phyloP scores from a whole-genome alignment of 2,113 vertebrate species.

The Aplodontia rufa region DNA sequence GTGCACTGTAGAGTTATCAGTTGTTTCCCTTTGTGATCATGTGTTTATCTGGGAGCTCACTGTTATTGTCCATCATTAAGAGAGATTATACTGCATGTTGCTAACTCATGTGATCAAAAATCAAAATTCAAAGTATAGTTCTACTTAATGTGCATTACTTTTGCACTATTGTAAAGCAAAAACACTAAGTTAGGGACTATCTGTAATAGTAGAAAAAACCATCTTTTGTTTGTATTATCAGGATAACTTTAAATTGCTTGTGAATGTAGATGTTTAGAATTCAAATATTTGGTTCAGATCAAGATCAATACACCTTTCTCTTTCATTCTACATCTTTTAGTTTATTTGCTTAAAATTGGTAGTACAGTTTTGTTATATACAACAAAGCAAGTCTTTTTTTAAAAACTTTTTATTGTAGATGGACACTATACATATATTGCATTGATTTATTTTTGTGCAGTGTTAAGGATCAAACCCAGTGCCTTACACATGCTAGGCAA shows the following conservation, averaged over 20 bases:
- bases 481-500: too few species aligned
- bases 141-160: background rate
- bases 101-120: background rate
- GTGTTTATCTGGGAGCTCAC: background rate
- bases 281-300: constrained; percentile 31
- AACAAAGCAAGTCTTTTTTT: background rate
- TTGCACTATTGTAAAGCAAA: background rate
- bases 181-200: background rate
- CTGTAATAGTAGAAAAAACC: background rate
- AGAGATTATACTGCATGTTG: background rate
- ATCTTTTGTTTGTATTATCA: constrained; percentile 43
- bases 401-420: too few species aligned
- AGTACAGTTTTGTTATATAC: background rate
- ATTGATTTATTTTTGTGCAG: too few species aligned
- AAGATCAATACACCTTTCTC: background rate
- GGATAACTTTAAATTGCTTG: constrained; percentile 23
- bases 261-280: constrained; percentile 15
- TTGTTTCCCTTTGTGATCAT: background rate
- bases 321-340: background rate
- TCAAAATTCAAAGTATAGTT: background rate
- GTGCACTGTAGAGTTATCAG: background rate
- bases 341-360: constrained; percentile 8
- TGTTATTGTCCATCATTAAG: background rate
- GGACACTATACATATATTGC: too few species aligned
- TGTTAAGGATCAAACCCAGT: too few species aligned